These are phyloP conservation scores for Xenops minutus DNA, from an alignment of 2,797 vertebrate genomes.

Conservation along the genomic window DNA sequence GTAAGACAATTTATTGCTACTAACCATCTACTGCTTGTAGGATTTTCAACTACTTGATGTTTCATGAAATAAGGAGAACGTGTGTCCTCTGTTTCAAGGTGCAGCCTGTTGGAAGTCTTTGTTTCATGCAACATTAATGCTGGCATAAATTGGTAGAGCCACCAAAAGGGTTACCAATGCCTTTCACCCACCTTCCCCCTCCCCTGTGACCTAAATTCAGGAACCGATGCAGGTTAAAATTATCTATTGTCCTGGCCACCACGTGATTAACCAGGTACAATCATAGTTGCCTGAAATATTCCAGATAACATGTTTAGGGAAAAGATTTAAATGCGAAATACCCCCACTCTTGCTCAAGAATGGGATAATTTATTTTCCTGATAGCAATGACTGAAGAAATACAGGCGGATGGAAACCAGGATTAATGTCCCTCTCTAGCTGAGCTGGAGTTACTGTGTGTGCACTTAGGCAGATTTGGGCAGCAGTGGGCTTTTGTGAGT, in stretches of 20 bases:
- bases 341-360: background rate
- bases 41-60: background rate
- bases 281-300: background rate
- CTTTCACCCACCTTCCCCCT: background rate
- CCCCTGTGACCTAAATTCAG: background rate
- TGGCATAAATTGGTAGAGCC: background rate
- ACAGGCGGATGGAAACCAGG: background rate
- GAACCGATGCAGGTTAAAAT: background rate
- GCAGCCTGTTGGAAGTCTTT: background rate
- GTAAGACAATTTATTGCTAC: background rate
- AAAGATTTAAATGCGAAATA: background rate
- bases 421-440: background rate
- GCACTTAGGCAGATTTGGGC: background rate
- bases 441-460: background rate
- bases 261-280: background rate
- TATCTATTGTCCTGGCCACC: background rate
- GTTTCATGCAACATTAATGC: background rate
- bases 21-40: background rate
- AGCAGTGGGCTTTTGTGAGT: background rate
- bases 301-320: background rate
- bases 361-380: background rate
- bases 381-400: slow-evolving; percentile 2
- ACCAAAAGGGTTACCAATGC: background rate
- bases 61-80: background rate
- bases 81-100: background rate